Percentiles rank a stretch among this genome's conserved stretches.
phyloP scores from a whole-genome alignment of 2,888 invertebrate species.

The Psylliodes chrysocephalus region DNA sequence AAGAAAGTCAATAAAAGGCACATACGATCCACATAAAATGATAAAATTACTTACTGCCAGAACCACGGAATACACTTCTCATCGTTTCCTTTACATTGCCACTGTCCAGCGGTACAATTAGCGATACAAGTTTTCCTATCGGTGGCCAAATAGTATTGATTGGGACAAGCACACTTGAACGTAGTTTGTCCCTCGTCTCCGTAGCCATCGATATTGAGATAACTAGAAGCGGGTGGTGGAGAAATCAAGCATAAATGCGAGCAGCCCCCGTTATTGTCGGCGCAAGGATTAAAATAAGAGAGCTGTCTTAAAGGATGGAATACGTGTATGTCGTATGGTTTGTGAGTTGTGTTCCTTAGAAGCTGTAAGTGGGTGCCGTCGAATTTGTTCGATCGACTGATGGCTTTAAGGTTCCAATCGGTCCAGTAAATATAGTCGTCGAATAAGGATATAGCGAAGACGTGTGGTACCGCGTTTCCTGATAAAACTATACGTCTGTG shows the following conservation, averaged over 20 bases:
- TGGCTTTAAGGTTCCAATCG: conserved; percentile 97
- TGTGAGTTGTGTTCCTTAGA: conserved; percentile 90
- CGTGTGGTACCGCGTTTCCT: conserved; percentile 89
- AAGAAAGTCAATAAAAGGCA: too few species aligned
- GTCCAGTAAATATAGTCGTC: conserved; percentile 97
- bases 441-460: conserved; percentile 93
- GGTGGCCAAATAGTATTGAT: conserved; percentile 85
- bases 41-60: conserved; percentile 72
- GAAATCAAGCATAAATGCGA: conserved; percentile 94
- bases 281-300: conserved; percentile 90
- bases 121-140: conserved; percentile 91
- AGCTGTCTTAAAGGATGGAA: conserved; percentile 93
- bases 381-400: conserved; percentile 92
- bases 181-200: conserved; percentile 79
- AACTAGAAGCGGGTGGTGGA: conserved; percentile 81
- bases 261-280: conserved; percentile 92
- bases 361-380: conserved; percentile 79
- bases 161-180: conserved; percentile 92
- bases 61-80: conserved; percentile 82
- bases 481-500: conserved; percentile 85
- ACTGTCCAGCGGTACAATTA: conserved; percentile 92
- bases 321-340: conserved; percentile 93
- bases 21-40: too few species aligned
- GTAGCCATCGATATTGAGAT: conserved; percentile 80
- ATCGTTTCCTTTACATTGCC: conserved; percentile 77